Evolutionary conservation across 1,140 invertebrate genomes (phyloP).

Genomic region (Pantala flavescens): DNA sequence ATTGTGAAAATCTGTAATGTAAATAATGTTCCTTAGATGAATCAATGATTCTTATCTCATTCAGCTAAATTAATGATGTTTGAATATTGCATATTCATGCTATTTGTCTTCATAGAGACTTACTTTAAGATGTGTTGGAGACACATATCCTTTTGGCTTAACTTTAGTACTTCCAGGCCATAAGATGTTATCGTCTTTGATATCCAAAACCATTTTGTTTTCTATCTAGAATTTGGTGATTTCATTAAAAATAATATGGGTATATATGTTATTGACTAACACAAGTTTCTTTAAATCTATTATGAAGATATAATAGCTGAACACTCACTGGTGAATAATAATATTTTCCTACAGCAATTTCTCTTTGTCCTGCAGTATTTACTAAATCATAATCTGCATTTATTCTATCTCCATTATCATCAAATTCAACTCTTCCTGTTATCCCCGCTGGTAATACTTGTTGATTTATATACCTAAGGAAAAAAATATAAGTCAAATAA

Average conservation of each 20-base stretch:
- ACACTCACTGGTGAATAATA: background rate
- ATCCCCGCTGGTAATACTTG: background rate
- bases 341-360: background rate
- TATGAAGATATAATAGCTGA: too few relatives aligned
- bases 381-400: background rate
- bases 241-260: too few relatives aligned
- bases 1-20: constrained; percentile 45
- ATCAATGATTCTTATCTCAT: too few relatives aligned
- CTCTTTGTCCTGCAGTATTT: background rate
- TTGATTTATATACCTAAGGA: too few relatives aligned
- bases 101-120: background rate
- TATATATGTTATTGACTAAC: too few relatives aligned
- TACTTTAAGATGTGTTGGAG: background rate
- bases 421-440: background rate
- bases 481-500: too few relatives aligned
- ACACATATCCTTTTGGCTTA: background rate
- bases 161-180: background rate
- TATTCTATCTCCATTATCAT: background rate
- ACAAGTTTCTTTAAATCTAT: too few relatives aligned
- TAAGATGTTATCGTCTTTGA: background rate
- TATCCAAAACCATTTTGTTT: background rate
- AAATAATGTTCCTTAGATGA: too few relatives aligned
- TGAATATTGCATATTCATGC: too few relatives aligned
- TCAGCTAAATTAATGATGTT: too few relatives aligned
- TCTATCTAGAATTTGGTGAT: background rate